Evolutionary conservation across 2,113 vertebrate genomes (phyloP).

Genomic region (Cathartes aura): DNA sequence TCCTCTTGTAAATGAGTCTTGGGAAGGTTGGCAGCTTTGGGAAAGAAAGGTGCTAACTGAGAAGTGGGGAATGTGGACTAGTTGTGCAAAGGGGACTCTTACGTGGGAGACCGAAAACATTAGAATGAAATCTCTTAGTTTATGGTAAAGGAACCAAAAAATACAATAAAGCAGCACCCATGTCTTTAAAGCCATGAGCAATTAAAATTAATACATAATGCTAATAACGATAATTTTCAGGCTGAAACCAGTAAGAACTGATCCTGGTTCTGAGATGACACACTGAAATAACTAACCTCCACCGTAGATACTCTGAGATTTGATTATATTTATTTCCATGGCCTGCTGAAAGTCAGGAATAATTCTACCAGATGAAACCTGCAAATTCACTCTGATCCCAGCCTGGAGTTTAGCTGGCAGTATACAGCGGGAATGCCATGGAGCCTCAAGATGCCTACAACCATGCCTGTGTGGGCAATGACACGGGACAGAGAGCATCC

Average conservation of each 20-base stretch:
- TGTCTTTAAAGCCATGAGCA: not conserved
- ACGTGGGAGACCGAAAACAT: not conserved
- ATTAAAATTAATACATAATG: not conserved
- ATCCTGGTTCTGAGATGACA: not conserved
- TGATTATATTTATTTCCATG: not conserved
- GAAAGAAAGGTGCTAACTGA: not conserved
- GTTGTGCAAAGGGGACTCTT: not conserved
- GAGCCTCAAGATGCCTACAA: not conserved
- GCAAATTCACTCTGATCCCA: not conserved
- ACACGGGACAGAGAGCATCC: rapidly evolving
- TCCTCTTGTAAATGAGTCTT: not conserved
- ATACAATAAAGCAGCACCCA: not conserved
- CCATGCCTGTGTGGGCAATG: not conserved
- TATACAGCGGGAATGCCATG: not conserved
- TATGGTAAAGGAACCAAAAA: not conserved
- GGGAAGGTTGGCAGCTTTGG: not conserved
- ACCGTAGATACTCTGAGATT: not conserved
- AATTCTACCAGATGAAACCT: not conserved
- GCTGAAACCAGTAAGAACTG: not conserved
- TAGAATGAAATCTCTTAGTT: not conserved
- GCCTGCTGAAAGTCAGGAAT: not conserved
- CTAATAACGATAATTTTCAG: not conserved
- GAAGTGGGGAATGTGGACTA: not conserved
- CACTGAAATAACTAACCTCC: not conserved
- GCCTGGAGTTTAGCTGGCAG: not conserved